These are phyloP conservation scores for Onychomys arenicola DNA, from an alignment of 2,797 vertebrate species.

Conservation along the genomic window DNA sequence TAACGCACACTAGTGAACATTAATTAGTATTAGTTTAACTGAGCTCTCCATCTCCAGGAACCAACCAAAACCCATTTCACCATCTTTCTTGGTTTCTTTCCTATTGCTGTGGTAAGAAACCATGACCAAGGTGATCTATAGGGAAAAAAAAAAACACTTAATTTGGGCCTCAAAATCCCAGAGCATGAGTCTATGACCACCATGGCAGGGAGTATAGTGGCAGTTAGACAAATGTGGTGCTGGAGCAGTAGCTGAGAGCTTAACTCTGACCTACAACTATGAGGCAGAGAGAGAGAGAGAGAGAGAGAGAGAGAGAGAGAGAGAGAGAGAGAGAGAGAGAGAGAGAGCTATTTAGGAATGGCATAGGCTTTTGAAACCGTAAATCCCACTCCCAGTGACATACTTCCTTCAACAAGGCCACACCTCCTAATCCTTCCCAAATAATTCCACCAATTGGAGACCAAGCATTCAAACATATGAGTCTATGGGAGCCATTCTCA, in stretches of 20 bases:
- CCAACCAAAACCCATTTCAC: background rate
- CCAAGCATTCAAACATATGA: background rate
- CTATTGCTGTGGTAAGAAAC: background rate
- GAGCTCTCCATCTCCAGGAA: background rate
- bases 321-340: background rate
- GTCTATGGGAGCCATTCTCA: background rate
- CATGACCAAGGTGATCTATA: background rate
- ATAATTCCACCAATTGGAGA: background rate
- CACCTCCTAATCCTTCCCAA: background rate
- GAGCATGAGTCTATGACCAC: background rate
- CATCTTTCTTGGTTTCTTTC: background rate
- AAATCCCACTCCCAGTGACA: background rate
- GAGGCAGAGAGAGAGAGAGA: no score
- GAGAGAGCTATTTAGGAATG: background rate
- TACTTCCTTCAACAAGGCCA: background rate
- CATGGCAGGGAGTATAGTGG: no score
- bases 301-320: background rate
- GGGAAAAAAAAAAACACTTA: background rate
- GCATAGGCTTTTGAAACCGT: background rate
- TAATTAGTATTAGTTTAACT: background rate
- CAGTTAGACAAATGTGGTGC: background rate
- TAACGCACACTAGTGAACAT: background rate
- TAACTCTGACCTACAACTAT: background rate
- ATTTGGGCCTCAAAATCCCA: background rate
- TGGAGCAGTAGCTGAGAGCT: background rate